These are phyloP conservation scores for Himalopsyche anomala DNA, from an alignment of 2,888 invertebrate genomes.

Conservation along the genomic window DNA sequence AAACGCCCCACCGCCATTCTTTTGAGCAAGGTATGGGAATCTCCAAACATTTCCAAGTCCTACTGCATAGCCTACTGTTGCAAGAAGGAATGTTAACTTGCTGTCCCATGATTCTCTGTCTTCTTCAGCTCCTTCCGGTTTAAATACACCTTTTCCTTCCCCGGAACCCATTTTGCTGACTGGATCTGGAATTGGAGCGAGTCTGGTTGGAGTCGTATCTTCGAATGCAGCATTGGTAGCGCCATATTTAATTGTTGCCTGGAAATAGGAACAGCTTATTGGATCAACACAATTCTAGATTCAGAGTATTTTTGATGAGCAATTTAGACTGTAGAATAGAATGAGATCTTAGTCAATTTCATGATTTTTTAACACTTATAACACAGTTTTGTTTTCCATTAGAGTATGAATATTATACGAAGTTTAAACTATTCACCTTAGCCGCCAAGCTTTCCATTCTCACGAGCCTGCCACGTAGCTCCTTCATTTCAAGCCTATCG, in stretches of 20 bases:
- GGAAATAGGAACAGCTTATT: not conserved
- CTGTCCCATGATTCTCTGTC: slow-evolving; percentile 95
- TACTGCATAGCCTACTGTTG: slow-evolving; percentile 96
- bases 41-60: slow-evolving; percentile 97
- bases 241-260: slow-evolving; percentile 83
- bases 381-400: no score
- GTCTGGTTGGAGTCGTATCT: slow-evolving; percentile 71
- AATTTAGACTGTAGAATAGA: no score
- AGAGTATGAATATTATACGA: no score
- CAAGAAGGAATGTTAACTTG: slow-evolving; percentile 92
- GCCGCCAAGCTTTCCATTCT: slow-evolving; percentile 82
- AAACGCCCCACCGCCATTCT: slow-evolving; percentile 97
- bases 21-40: slow-evolving; percentile 95
- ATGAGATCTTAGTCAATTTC: no score
- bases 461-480: slow-evolving; percentile 88
- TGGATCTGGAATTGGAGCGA: slow-evolving; percentile 71
- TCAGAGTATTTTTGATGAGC: no score
- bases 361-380: no score
- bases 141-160: slow-evolving; percentile 80
- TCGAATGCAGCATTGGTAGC: slow-evolving; percentile 91
- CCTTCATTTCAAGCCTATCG: slow-evolving; percentile 91
- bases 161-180: slow-evolving; percentile 81
- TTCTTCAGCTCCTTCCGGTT: slow-evolving; percentile 83
- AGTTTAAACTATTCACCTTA: slow-evolving; percentile 65
- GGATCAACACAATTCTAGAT: not conserved